These are phyloP conservation scores for Eufriesea mexicana DNA, from an alignment of 1,140 invertebrate species.

Conservation along the genomic window DNA sequence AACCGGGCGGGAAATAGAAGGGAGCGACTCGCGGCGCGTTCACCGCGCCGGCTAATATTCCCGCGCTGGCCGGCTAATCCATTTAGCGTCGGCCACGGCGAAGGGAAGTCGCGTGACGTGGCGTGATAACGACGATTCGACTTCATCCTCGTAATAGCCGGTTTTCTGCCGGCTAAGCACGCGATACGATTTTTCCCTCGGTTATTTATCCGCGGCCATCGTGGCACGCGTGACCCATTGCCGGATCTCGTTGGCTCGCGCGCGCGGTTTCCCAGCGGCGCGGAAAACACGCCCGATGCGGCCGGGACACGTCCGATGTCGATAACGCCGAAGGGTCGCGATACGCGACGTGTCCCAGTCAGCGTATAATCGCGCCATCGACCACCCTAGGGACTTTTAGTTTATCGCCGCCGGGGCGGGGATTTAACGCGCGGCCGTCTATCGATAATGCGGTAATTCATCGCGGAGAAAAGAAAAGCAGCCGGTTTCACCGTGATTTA, in stretches of 20 bases:
- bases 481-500: slow-evolving; percentile 5
- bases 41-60: not conserved
- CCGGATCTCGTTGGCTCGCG: slow-evolving; percentile 8
- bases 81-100: not conserved
- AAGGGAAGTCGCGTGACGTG: slow-evolving; percentile 5
- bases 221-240: slow-evolving; percentile 48
- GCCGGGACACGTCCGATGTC: slow-evolving; percentile 34
- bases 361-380: slow-evolving; percentile 30
- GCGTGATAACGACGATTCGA: slow-evolving; percentile 26
- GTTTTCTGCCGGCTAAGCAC: slow-evolving; percentile 17
- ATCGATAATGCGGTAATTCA: slow-evolving; percentile 43
- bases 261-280: not conserved
- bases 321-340: slow-evolving; percentile 46
- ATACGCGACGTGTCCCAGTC: slow-evolving; percentile 18
- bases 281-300: slow-evolving; percentile 40
- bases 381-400: slow-evolving; percentile 33
- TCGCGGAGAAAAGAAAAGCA: slow-evolving; percentile 19
- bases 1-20: no score
- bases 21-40: not conserved
- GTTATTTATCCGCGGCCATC: slow-evolving; percentile 25
- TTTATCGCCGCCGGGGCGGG: slow-evolving; percentile 6
- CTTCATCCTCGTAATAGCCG: slow-evolving; percentile 39
- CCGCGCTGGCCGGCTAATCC: not conserved
- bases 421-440: not conserved
- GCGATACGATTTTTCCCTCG: slow-evolving; percentile 32